phyloP scores from a whole-genome alignment of 2,888 invertebrate species.

The Euproctis similis region DNA sequence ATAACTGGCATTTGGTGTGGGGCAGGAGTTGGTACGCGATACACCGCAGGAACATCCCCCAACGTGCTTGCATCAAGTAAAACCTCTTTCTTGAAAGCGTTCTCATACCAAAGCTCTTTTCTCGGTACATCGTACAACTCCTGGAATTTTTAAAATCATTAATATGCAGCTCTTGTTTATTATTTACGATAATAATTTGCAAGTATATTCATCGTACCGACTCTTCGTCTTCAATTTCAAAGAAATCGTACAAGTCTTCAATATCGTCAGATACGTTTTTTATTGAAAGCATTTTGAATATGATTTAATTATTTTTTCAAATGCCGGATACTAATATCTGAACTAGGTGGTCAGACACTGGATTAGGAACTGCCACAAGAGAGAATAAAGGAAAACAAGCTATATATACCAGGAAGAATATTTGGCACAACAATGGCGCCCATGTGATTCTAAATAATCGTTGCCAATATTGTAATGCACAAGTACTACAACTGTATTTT shows the following conservation, averaged over 20 bases:
- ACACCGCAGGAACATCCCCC: slow-evolving; percentile 80
- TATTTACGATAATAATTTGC: background rate
- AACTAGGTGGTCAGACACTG: slow-evolving; percentile 22
- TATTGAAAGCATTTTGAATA: slow-evolving; percentile 19
- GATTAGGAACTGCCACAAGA: slow-evolving; percentile 19
- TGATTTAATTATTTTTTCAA: background rate
- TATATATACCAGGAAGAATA: slow-evolving; percentile 22
- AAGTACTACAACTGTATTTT: slow-evolving; percentile 22
- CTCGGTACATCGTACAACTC: slow-evolving; percentile 44
- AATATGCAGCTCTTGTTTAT: background rate
- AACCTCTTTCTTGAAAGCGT: slow-evolving; percentile 46
- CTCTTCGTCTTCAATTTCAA: slow-evolving; percentile 16
- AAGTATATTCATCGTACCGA: background rate
- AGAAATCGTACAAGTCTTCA: slow-evolving; percentile 11
- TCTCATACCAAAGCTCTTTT: slow-evolving; percentile 48
- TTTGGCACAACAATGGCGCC: slow-evolving; percentile 34
- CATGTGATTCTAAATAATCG: slow-evolving; percentile 24
- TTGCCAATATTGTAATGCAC: slow-evolving; percentile 26
- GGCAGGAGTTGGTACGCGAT: slow-evolving; percentile 76
- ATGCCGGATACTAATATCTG: slow-evolving; percentile 2
- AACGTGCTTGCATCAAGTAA: slow-evolving; percentile 76
- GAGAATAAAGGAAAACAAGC: slow-evolving; percentile 36
- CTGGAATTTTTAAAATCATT: slow-evolving; percentile 31
- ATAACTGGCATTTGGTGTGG: slow-evolving; percentile 80
- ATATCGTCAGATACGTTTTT: slow-evolving; percentile 13